A percentile compares a stretch with the other conserved stretches of the same genome.
phyloP scores from a whole-genome alignment of 2,113 vertebrate species.

The Romanogobio albipinnatus region DNA sequence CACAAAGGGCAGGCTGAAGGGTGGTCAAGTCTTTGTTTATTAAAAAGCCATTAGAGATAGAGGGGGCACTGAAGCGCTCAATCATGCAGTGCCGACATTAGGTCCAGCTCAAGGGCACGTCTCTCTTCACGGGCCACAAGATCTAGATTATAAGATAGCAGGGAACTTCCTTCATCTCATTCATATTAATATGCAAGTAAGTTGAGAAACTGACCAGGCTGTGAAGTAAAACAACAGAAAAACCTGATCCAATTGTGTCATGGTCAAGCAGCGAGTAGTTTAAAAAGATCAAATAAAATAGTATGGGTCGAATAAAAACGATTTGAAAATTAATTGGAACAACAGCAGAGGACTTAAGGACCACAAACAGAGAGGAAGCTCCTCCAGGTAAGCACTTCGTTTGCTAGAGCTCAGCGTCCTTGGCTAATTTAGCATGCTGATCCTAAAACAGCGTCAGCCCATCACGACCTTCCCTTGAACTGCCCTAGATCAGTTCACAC shows the following conservation, averaged over 20 bases:
- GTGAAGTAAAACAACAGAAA: background rate
- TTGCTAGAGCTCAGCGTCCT: constrained; percentile 9
- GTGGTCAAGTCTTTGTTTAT: constrained; percentile 54
- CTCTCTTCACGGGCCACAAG: constrained; percentile 34
- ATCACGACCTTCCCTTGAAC: constrained; percentile 19
- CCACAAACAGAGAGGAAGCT: background rate
- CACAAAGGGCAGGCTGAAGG: constrained; percentile 43
- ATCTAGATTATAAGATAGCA: constrained; percentile 24
- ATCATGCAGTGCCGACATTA: constrained; percentile 22
- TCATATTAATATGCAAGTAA: background rate
- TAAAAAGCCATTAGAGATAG: constrained; percentile 53
- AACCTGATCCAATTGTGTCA: background rate
- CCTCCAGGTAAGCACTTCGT: constrained; percentile 4
- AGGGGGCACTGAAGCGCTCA: constrained; percentile 21
- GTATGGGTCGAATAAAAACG: too few relatives aligned
- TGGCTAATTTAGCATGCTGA: constrained; percentile 5
- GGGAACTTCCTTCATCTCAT: background rate
- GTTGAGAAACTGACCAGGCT: background rate
- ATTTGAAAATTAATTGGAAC: too few relatives aligned
- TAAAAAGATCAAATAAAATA: background rate
- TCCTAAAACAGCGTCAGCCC: constrained; percentile 3
- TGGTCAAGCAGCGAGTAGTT: background rate
- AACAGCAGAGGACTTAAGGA: too few relatives aligned
- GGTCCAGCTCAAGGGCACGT: constrained; percentile 37
- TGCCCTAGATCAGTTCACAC: constrained; percentile 17